These are phyloP conservation scores for Erannis defoliaria DNA, from an alignment of 2,888 invertebrate species.

Conservation along the genomic window DNA sequence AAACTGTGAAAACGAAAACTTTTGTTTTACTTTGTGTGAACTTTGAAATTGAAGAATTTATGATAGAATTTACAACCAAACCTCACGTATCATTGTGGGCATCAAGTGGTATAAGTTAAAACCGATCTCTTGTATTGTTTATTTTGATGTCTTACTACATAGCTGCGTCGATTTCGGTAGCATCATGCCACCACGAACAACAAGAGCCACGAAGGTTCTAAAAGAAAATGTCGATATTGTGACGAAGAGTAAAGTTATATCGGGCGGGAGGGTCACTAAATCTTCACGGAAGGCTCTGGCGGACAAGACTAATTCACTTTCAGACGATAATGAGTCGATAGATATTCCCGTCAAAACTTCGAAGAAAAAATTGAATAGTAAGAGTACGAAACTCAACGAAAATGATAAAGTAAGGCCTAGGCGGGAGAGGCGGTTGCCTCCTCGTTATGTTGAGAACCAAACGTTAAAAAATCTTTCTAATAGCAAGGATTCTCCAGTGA, in stretches of 20 bases:
- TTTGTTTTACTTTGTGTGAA: not conserved
- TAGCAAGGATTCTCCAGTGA: conserved; percentile 44
- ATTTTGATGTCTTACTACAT: conserved; percentile 11
- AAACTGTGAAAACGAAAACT: conserved; percentile 43
- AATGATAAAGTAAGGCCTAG: conserved; percentile 53
- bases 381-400: conserved; percentile 26
- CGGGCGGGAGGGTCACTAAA: conserved; percentile 51
- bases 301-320: conserved; percentile 79
- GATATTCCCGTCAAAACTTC: conserved; percentile 37
- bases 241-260: conserved; percentile 53
- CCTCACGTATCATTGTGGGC: not conserved
- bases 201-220: conserved; percentile 59
- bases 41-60: not conserved
- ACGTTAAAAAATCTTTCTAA: conserved; percentile 57
- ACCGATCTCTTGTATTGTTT: not conserved
- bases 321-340: conserved; percentile 69
- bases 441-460: conserved; percentile 61
- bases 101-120: not conserved
- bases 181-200: conserved; percentile 75
- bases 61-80: not conserved
- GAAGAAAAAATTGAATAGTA: conserved; percentile 41
- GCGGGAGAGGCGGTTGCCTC: conserved; percentile 66
- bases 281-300: conserved; percentile 65
- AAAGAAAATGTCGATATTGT: conserved; percentile 67
- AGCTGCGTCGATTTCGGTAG: conserved; percentile 38